Base-by-base conservation (phyloP, 2,113 vertebrate species). In the Calonectris borealis region DNA sequence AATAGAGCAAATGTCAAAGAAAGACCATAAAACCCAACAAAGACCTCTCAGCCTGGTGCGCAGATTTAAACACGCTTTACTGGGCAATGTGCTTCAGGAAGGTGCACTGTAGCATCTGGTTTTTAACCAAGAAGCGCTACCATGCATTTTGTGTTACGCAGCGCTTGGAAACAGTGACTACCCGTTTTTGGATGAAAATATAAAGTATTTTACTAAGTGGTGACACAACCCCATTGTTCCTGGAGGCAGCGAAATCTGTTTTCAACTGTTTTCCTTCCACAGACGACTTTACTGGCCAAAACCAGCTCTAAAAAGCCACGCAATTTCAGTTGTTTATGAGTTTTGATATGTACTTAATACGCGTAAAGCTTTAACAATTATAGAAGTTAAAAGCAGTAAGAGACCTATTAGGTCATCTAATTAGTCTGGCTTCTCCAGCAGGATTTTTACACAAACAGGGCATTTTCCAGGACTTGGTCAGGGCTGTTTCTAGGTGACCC, bases 81-180 rank as follows among this genome's bases (percentile, higher is more conserved):
- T 2, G 7, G 71, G 46, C 48, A 18, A 25, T 0, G 11, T 2
- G 61, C 34, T 0, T 7, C n/a, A 57, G 75, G 48, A 72, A 49
- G 52, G 54, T 9, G 60, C 10, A 9, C 13, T 13, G 54, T 17
- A 36, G 48, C 24, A 2, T 25, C 4, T 11, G 9, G 2, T 4
- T 79, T 68, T 64, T 15, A 52, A 64, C 22, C 0, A 3, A 34
- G 34, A 62, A 38, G 27, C 2, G 0, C 25, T 24, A 16, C 3
- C 73, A 26, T 0, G 2, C 1, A 0, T 38, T 80, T 18, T 38
- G 58, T 4, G 13, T 16, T 24, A 24, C 16, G 51, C 36, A 36
- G n/a, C 0, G 4, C 52, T 54, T 31, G n/a, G 55, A 46, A 64
- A n/a, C 6, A 5, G 6, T 0, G 16, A 16, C 0, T 3, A 5